Evolutionary conservation across 2,113 vertebrate species (phyloP).

Genomic region (Hemichromis elongatus): DNA sequence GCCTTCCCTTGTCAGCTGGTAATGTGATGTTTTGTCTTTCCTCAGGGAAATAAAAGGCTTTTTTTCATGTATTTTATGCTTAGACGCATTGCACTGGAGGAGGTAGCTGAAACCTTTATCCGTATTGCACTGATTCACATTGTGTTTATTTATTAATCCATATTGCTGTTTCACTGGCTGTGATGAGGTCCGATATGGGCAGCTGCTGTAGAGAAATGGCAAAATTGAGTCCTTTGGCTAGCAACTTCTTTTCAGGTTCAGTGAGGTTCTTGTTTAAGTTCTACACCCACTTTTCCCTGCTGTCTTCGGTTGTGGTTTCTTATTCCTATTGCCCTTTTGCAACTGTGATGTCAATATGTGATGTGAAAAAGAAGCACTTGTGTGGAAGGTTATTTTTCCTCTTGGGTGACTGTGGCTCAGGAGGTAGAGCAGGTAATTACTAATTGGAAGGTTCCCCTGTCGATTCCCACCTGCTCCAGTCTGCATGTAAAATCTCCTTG

Average conservation of each 20-base stretch:
- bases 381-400: no score
- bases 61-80: no score
- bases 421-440: no score
- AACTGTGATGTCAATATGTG: no score
- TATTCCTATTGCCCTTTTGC: no score
- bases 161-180: neutral
- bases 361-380: no score
- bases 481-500: no score
- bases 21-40: neutral
- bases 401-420: no score
- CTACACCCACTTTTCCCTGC: neutral
- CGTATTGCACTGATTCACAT: no score
- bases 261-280: neutral
- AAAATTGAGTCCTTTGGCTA: neutral
- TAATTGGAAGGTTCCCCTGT: no score
- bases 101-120: neutral
- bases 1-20: neutral
- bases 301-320: neutral
- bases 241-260: neutral
- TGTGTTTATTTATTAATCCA: neutral
- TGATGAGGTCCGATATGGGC: neutral
- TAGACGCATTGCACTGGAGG: neutral
- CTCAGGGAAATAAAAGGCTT: neutral
- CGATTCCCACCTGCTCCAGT: no score
- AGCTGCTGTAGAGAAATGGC: neutral